Conservation (phyloP, 2,113 vertebrate genomes). For the Chitala chitala region DNA sequence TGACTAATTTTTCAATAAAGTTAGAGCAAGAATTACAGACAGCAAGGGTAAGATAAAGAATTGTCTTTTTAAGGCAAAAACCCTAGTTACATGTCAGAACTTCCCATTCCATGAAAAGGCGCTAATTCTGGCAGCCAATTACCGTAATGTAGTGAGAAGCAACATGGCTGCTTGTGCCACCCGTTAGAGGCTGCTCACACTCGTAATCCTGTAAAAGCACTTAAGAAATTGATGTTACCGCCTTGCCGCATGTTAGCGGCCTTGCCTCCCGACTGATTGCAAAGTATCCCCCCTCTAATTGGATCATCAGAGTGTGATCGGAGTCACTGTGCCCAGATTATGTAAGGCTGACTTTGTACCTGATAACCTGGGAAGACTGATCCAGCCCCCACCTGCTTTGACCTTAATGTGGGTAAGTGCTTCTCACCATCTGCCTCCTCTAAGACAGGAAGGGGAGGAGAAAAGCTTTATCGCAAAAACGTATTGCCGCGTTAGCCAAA, state of each 20-base stretch:
- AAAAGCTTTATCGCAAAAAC: constrained; percentile 31
- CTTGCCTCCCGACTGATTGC: constrained; percentile 81
- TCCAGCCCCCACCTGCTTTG: constrained; percentile 66
- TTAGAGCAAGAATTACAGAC: not conserved
- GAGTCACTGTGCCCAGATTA: constrained; percentile 84
- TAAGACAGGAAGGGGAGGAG: constrained; percentile 41
- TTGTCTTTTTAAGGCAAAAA: constrained; percentile 37
- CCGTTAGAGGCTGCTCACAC: constrained; percentile 73
- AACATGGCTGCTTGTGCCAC: constrained; percentile 74
- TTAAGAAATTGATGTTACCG: constrained; percentile 98
- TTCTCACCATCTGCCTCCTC: constrained; percentile 83
- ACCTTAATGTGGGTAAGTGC: constrained; percentile 99
- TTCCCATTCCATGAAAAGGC: constrained; percentile 56
- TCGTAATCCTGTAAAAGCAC: constrained; percentile 99
- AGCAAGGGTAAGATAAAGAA: too few relatives aligned
- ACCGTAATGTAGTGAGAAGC: constrained; percentile 79
- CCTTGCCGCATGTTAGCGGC: constrained; percentile 84
- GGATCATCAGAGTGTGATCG: constrained; percentile 99
- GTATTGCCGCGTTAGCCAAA: constrained; percentile 28
- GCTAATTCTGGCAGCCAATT: constrained; percentile 79
- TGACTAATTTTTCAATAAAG: too few relatives aligned
- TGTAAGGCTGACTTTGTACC: constrained; percentile 87
- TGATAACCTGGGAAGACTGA: constrained; percentile 71
- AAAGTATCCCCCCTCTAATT: constrained; percentile 85
- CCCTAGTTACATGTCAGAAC: constrained; percentile 45